Evolutionary conservation across 2,888 invertebrate genomes (phyloP).

Genomic region (Chorisops tibialis): DNA sequence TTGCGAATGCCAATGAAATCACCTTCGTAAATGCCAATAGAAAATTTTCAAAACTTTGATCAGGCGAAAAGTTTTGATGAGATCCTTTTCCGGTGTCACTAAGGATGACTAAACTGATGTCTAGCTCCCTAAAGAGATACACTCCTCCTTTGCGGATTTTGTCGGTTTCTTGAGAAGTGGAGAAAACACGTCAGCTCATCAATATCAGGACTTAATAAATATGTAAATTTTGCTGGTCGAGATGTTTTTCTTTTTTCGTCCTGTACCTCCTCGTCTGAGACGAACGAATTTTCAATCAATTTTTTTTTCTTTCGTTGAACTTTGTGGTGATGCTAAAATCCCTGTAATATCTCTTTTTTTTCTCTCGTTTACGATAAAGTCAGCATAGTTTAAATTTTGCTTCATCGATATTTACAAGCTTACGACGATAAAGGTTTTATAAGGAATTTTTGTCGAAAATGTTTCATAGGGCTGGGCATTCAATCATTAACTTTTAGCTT

Average conservation of each 20-base stretch:
- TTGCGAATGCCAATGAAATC: neutral
- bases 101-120: neutral
- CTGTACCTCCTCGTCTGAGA: too few species aligned
- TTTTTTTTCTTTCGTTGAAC: too few species aligned
- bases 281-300: too few species aligned
- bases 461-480: too few species aligned
- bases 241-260: conserved; percentile 1
- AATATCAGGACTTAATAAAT: conserved; percentile 17
- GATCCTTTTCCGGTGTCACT: conserved; percentile 12
- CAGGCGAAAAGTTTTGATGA: conserved; percentile 24
- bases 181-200: conserved; percentile 1
- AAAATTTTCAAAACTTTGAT: conserved; percentile 17
- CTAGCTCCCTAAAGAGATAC: neutral
- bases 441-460: too few species aligned
- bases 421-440: too few species aligned
- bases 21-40: conserved; percentile 11
- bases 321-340: too few species aligned
- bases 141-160: neutral
- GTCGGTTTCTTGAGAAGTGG: neutral
- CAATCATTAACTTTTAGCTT: too few species aligned
- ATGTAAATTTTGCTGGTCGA: conserved; percentile 13
- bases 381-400: too few species aligned
- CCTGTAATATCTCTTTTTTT: too few species aligned
- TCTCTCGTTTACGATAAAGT: too few species aligned
- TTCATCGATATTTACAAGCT: too few species aligned